Percentiles rank a stretch among this genome's conserved stretches.
phyloP scores from a whole-genome alignment of 2,888 invertebrate species.

The Brachyptera risi region DNA sequence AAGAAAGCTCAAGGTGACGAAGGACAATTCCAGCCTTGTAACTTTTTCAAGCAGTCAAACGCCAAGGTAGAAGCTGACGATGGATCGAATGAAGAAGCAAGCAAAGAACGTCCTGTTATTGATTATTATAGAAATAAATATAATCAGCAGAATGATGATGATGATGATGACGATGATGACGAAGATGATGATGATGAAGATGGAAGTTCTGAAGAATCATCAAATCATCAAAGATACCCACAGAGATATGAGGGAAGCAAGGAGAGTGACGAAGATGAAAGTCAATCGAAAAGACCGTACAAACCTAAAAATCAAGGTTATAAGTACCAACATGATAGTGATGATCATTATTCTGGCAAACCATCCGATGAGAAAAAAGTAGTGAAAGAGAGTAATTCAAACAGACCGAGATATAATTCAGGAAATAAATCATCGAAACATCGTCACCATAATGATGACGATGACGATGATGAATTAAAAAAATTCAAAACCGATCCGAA shows the following conservation, averaged over 20 bases:
- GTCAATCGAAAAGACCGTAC: background rate
- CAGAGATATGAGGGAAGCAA: background rate
- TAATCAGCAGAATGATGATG: background rate
- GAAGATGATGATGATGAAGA: slow-evolving; percentile 3
- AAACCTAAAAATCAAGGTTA: background rate
- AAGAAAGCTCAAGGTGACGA: background rate
- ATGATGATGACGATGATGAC: background rate
- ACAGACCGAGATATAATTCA: no score
- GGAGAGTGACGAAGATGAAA: background rate
- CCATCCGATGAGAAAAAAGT: background rate
- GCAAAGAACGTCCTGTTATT: background rate
- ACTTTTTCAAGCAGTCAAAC: slow-evolving; percentile 9
- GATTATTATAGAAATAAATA: background rate
- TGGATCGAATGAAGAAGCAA: background rate
- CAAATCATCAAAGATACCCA: background rate
- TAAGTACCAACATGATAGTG: background rate
- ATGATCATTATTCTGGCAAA: background rate
- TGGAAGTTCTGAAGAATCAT: background rate
- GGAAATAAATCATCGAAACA: slow-evolving; percentile 1
- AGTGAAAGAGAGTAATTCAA: background rate
- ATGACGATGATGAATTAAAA: slow-evolving; percentile 4
- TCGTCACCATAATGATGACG: background rate
- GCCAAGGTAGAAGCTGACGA: background rate
- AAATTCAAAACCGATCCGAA: background rate
- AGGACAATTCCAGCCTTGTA: slow-evolving; percentile 4